Evolutionary conservation across 2,113 vertebrate genomes (phyloP).

Genomic region (Electrona antarctica): DNA sequence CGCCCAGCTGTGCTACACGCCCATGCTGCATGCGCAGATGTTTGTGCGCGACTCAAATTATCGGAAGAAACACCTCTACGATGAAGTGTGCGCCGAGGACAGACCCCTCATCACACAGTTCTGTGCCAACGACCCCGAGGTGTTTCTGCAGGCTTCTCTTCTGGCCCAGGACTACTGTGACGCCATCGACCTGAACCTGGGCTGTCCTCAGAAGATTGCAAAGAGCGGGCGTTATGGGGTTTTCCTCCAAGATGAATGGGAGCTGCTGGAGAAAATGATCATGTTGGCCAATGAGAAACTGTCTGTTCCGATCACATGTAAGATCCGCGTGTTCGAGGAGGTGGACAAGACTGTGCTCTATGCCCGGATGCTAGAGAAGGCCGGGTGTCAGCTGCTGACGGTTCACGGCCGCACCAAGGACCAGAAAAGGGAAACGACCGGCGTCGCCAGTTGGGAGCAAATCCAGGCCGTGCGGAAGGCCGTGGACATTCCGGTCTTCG

Average conservation of each 20-base stretch:
- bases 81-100: constrained; percentile 90
- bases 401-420: constrained; percentile 97
- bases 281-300: too few species aligned
- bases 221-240: constrained; percentile 82
- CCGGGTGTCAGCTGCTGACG: constrained; percentile 83
- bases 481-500: constrained; percentile 93
- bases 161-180: constrained; percentile 95
- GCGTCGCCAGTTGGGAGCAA: constrained; percentile 93
- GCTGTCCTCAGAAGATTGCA: constrained; percentile 58
- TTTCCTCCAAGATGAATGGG: too few species aligned
- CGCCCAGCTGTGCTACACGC: too few species aligned
- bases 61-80: constrained; percentile 63
- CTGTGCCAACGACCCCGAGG: constrained; percentile 96
- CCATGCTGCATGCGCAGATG: too few species aligned
- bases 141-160: constrained; percentile 91
- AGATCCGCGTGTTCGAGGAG: too few species aligned
- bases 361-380: too few species aligned
- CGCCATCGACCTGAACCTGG: constrained; percentile 92
- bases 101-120: constrained; percentile 97
- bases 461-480: constrained; percentile 92
- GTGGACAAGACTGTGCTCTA: too few species aligned
- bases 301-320: too few species aligned
- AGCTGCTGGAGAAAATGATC: too few species aligned
- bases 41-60: too few species aligned
- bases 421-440: constrained; percentile 92